A percentile compares a stretch with the other conserved stretches of the same genome.
These are phyloP conservation scores for Eulacestoma nigropectus DNA, from an alignment of 2,113 vertebrate genomes.

Conservation along the genomic window DNA sequence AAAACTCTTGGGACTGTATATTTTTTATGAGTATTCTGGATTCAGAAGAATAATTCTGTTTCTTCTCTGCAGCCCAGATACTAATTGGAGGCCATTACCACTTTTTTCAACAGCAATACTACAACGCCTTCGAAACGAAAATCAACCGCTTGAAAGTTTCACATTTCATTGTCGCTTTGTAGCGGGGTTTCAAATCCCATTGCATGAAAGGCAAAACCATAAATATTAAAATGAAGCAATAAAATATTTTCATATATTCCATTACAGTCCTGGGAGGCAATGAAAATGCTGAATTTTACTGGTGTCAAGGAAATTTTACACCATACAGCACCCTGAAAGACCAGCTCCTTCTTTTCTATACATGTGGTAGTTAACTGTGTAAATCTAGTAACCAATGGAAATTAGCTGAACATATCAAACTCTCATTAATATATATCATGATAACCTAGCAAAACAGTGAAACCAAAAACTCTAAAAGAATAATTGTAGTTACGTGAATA, in stretches of 20 bases:
- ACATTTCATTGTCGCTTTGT: neutral
- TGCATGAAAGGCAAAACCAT: neutral
- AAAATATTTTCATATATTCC: neutral
- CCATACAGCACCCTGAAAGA: neutral
- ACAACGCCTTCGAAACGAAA: neutral
- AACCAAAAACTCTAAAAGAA: neutral
- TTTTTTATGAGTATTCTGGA: neutral
- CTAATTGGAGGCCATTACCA: neutral
- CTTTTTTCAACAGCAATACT: neutral
- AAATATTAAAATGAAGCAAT: conserved; percentile 18
- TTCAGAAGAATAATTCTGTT: neutral
- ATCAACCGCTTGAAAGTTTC: neutral
- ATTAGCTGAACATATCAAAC: neutral
- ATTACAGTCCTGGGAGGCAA: neutral
- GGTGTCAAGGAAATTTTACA: neutral
- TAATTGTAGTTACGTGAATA: neutral
- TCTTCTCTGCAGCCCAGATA: neutral
- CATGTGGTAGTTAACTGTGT: neutral
- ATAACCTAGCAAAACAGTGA: neutral
- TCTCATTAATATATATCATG: neutral
- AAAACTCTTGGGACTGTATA: neutral
- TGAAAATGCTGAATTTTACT: neutral
- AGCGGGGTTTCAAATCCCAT: neutral
- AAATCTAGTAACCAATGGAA: neutral
- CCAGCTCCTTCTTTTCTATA: neutral